phyloP scores from a whole-genome alignment of 2,797 vertebrate species.

The Chiloscyllium punctatum region DNA sequence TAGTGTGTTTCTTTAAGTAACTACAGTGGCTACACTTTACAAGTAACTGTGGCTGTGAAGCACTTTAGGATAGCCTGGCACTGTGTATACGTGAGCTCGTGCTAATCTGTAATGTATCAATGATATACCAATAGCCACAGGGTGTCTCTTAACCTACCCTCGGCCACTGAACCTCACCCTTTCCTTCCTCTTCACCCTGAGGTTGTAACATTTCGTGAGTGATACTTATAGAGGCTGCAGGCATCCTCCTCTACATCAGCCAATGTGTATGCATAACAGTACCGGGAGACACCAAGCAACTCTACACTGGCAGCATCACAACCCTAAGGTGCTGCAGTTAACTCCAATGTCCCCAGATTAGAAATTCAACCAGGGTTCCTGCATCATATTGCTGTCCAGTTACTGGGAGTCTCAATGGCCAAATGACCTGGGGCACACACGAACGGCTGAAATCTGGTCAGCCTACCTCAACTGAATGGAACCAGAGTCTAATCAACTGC shows the following conservation, averaged over 20 bases:
- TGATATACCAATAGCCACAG: background rate
- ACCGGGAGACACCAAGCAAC: background rate
- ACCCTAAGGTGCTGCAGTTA: background rate
- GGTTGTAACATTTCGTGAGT: background rate
- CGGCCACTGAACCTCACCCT: background rate
- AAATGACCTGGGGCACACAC: background rate
- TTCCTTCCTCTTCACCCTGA: background rate
- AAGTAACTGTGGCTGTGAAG: background rate
- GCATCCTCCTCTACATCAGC: background rate
- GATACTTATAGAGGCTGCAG: background rate
- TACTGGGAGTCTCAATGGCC: background rate
- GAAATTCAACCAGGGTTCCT: background rate
- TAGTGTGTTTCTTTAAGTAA: background rate
- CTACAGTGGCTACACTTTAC: background rate
- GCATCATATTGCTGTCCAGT: background rate
- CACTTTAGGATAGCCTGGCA: background rate
- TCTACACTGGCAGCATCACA: background rate
- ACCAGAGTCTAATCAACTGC: background rate
- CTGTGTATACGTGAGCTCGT: background rate
- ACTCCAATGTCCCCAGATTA: background rate
- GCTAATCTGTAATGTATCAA: background rate
- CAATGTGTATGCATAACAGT: background rate
- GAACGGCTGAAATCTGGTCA: background rate
- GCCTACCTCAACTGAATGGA: background rate
- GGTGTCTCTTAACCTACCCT: background rate